Base-by-base conservation (phyloP, 2,113 vertebrate species). In the Sinocyclocheilus anshuiensis region DNA sequence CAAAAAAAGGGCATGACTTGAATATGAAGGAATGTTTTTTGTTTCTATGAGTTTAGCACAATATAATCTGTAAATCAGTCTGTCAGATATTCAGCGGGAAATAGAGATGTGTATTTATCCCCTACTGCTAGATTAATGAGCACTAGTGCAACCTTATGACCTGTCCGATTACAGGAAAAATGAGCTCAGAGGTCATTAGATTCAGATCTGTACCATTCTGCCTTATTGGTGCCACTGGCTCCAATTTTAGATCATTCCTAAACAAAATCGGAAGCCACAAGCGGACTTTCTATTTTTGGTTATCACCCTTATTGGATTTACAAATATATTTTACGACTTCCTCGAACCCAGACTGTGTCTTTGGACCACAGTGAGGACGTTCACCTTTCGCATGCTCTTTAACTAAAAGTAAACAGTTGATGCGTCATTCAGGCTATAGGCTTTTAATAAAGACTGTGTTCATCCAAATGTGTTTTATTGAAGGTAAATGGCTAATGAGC, bases 101-200 rank as follows among this genome's bases (percentile, higher is more conserved):
- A 87, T 87, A 91, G 88, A 91, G 90, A 92, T 87, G 91, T 85
- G 83, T 91, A 85, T 79, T 90, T 90, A 94, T 94, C 92, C 90
- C 90, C 91, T 91, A 87, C 87, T 75, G 45, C 77, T 65, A 94
- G 94, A 95, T 93, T 90, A 93, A 94, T 93, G 88, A 85, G 75
- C 81, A 81, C 91, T 88, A 80, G 91, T 89, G 84, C 87, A 53
- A 89, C 69, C 77, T 88, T 91, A 93, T 93, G 94, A 94, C 92
- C 92, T 93, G 92, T 93, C 93, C 91, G 86, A 93, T 93, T 92
- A 89, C 36, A 77, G 91, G 85, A 93, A 91, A 94, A 94, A 94
- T 94, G 92, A 83, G 94, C 92, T 94, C 90, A 92, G 0, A 93
- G 91, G 91, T 93, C 90, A 88, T 87, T 72, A 87, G 93, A 93